Evolutionary conservation across 2,797 vertebrate species (phyloP).

Genomic region (Gymnothorax javanicus): DNA sequence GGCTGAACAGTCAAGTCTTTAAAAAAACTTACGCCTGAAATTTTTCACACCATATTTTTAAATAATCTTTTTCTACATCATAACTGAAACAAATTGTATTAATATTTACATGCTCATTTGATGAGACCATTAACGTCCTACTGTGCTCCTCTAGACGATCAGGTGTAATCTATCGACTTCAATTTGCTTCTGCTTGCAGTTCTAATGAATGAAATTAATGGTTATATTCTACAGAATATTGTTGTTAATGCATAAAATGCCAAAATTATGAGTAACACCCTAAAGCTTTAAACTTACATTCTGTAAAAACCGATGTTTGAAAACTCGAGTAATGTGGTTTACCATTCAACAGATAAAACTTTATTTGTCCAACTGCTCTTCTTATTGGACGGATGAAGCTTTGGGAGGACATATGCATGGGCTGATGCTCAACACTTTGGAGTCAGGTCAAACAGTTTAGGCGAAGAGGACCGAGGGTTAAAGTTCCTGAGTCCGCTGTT

Average conservation of each 20-base stretch:
- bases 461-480: constrained; percentile 43
- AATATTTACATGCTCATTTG: not conserved
- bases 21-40: constrained; percentile 42
- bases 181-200: not conserved
- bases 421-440: not conserved
- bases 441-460: constrained; percentile 53
- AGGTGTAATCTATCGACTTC: not conserved
- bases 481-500: constrained; percentile 48
- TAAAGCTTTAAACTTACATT: not conserved
- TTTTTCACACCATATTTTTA: constrained; percentile 31
- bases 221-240: not conserved
- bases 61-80: not conserved
- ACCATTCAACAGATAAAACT: not conserved
- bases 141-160: not conserved
- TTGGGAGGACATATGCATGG: not conserved
- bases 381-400: not conserved
- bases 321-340: not conserved
- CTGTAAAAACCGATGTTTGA: not conserved
- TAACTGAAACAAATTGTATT: not conserved
- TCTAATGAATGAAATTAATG: not conserved
- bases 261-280: not conserved
- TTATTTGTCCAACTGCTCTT: not conserved
- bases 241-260: not conserved
- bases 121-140: not conserved
- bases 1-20: not conserved